Evolutionary conservation across 2,797 vertebrate species (phyloP).

Genomic region (Chelon labrosus): DNA sequence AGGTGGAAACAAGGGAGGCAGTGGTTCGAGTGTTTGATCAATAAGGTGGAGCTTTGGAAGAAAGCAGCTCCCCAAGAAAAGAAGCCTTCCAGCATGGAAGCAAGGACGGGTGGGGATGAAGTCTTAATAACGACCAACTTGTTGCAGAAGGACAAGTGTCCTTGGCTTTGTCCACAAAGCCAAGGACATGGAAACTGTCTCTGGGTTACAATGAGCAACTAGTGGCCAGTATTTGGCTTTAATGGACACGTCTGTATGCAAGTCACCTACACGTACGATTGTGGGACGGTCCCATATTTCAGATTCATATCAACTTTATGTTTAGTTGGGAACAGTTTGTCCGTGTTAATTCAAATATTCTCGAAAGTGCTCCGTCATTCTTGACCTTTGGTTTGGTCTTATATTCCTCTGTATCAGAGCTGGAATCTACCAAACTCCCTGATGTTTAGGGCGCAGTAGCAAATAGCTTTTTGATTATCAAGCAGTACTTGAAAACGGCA

Average conservation of each 20-base stretch:
- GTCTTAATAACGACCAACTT: background rate
- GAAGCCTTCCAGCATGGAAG: background rate
- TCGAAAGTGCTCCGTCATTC: background rate
- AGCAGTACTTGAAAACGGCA: constrained; percentile 62
- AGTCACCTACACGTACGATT: background rate
- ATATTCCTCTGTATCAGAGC: constrained; percentile 85
- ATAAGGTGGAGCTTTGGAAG: constrained; percentile 1
- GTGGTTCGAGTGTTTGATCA: constrained; percentile 2
- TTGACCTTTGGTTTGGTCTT: constrained; percentile 24
- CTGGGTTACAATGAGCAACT: background rate
- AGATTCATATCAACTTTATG: constrained; percentile 7
- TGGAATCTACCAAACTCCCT: constrained; percentile 38
- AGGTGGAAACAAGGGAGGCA: background rate
- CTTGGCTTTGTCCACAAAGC: too few relatives aligned
- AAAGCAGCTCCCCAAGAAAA: background rate
- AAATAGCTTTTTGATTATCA: constrained; percentile 40
- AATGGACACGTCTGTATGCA: background rate
- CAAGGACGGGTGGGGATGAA: too few relatives aligned
- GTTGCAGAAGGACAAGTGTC: constrained; percentile 13
- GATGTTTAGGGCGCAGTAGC: constrained; percentile 32
- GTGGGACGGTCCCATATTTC: background rate
- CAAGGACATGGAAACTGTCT: background rate
- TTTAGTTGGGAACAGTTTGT: constrained; percentile 12
- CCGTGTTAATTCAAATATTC: constrained; percentile 28
- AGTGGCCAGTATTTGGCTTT: background rate